These are phyloP conservation scores for Pangasianodon gigas DNA, from an alignment of 2,113 vertebrate species.

Conservation along the genomic window DNA sequence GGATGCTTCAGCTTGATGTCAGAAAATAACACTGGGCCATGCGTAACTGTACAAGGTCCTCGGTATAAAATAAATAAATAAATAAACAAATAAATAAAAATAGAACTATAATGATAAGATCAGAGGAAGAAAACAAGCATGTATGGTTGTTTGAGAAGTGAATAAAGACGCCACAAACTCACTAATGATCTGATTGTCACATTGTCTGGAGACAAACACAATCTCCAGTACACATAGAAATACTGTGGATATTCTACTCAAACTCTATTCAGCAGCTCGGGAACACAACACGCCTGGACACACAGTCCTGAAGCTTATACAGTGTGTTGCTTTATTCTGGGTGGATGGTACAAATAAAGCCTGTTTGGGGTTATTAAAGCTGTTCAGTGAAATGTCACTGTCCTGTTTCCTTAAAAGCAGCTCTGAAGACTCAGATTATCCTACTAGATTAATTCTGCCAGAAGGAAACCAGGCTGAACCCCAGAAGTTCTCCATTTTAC, in stretches of 20 bases:
- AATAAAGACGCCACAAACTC: background rate
- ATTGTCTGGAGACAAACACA: background rate
- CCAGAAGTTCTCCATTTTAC: background rate
- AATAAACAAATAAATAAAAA: background rate
- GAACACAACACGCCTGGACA: background rate
- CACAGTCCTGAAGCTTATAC: background rate
- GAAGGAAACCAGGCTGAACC: background rate
- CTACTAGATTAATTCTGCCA: background rate
- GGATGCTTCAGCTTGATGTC: background rate
- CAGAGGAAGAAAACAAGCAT: background rate
- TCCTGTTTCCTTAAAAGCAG: background rate
- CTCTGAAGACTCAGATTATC: background rate
- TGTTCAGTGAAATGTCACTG: background rate
- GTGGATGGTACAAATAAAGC: background rate
- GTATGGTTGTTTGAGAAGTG: background rate
- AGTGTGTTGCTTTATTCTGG: background rate
- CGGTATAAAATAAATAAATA: background rate
- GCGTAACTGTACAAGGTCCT: background rate
- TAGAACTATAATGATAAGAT: background rate
- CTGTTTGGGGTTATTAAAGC: background rate
- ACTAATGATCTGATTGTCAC: background rate
- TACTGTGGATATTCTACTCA: background rate
- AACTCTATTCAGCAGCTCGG: background rate
- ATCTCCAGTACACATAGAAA: background rate
- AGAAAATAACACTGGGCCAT: background rate